phyloP scores from a whole-genome alignment of 2,888 invertebrate genomes.

The Calameuta filiformis region DNA sequence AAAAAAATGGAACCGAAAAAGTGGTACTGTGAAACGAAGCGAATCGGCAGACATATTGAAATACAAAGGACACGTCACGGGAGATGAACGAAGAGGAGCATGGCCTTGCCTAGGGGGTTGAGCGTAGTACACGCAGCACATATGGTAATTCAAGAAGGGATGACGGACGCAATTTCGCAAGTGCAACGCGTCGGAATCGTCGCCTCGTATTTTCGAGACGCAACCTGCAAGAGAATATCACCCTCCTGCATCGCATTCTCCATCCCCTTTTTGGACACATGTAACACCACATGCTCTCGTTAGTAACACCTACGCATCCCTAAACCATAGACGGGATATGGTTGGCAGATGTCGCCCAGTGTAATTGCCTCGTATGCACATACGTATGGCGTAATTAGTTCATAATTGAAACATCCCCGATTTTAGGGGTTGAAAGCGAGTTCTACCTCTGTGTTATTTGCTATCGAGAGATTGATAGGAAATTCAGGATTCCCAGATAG shows the following conservation, averaged over 20 bases:
- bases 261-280: constrained; percentile 31
- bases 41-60: background rate
- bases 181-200: constrained; percentile 21
- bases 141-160: background rate
- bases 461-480: background rate
- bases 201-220: constrained; percentile 17
- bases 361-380: constrained; percentile 47
- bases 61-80: background rate
- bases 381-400: constrained; percentile 51
- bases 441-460: background rate
- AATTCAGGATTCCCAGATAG: background rate
- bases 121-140: background rate
- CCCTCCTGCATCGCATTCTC: constrained; percentile 17
- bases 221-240: constrained; percentile 14
- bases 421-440: background rate
- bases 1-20: background rate
- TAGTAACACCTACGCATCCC: constrained; percentile 40
- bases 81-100: background rate
- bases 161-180: background rate
- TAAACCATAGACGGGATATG: constrained; percentile 33
- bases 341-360: constrained; percentile 54
- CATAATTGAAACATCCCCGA: constrained; percentile 48
- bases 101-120: background rate
- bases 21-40: background rate
- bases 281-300: constrained; percentile 50